phyloP scores from a whole-genome alignment of 2,888 invertebrate species.

The Volucella bombylans region DNA sequence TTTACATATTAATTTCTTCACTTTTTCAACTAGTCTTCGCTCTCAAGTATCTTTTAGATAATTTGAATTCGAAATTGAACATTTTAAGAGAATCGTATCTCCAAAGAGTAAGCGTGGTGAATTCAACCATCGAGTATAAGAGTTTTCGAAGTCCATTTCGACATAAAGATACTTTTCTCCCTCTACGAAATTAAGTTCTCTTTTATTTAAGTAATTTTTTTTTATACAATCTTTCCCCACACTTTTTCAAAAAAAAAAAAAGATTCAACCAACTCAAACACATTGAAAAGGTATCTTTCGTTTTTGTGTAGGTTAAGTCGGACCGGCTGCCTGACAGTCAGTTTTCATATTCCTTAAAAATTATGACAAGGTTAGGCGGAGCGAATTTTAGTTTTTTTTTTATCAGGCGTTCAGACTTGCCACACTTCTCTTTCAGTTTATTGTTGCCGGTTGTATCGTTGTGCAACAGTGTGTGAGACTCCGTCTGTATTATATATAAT shows the following conservation, averaged over 20 bases:
- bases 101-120: constrained; percentile 65
- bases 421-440: constrained; percentile 50
- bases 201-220: constrained; percentile 53
- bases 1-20: constrained; percentile 60
- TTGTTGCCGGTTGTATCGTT: constrained; percentile 40
- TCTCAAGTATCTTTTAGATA: constrained; percentile 26
- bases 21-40: neutral
- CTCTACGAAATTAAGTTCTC: constrained; percentile 24
- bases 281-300: constrained; percentile 58
- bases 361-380: constrained; percentile 83
- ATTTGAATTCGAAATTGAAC: constrained; percentile 11
- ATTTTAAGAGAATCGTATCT: constrained; percentile 38
- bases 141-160: constrained; percentile 39
- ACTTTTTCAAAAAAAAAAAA: neutral
- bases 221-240: constrained; percentile 43
- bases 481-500: constrained; percentile 10
- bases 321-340: constrained; percentile 47
- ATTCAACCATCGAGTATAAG: constrained; percentile 50
- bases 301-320: constrained; percentile 26
- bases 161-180: constrained; percentile 1
- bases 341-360: constrained; percentile 75
- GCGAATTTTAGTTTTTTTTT: constrained; percentile 76
- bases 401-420: constrained; percentile 29
- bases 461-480: constrained; percentile 3
- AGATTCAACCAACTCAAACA: constrained; percentile 35